Conservation (phyloP, 2,888 invertebrate genomes). For the Callyntrura guangdongensis region DNA sequence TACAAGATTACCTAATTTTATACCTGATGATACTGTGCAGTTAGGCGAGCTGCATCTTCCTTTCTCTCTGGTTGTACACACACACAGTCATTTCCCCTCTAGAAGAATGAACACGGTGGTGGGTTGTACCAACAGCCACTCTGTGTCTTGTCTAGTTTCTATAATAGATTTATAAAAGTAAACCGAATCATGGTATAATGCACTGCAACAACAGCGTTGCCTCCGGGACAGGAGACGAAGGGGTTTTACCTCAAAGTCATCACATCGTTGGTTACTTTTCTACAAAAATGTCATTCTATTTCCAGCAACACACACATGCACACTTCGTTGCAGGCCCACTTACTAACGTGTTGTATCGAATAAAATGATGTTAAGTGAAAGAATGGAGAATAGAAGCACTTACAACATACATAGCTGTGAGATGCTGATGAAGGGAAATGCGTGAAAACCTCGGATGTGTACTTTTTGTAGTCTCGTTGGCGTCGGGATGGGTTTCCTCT, state of each 20-base stretch:
- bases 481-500: too few relatives aligned
- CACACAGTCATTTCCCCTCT: conserved; percentile 2
- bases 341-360: neutral
- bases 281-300: neutral
- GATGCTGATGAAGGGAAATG: conserved; percentile 9
- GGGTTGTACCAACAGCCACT: neutral
- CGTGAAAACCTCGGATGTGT: conserved; percentile 47
- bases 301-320: neutral
- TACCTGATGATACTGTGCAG: conserved; percentile 42
- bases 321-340: neutral
- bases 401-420: neutral
- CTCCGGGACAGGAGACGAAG: neutral
- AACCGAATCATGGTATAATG: conserved; percentile 14
- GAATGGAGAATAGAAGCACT: conserved; percentile 10
- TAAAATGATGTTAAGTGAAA: conserved; percentile 20
- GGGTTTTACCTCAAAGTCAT: conserved; percentile 57
- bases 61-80: neutral
- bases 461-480: neutral
- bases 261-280: conserved; percentile 42
- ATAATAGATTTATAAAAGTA: conserved; percentile 58
- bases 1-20: conserved; percentile 36
- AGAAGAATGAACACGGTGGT: neutral
- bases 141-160: neutral
- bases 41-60: conserved; percentile 39
- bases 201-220: conserved; percentile 56